These are phyloP conservation scores for Aspidiotus destructor DNA, from an alignment of 2,888 invertebrate species.

Conservation along the genomic window DNA sequence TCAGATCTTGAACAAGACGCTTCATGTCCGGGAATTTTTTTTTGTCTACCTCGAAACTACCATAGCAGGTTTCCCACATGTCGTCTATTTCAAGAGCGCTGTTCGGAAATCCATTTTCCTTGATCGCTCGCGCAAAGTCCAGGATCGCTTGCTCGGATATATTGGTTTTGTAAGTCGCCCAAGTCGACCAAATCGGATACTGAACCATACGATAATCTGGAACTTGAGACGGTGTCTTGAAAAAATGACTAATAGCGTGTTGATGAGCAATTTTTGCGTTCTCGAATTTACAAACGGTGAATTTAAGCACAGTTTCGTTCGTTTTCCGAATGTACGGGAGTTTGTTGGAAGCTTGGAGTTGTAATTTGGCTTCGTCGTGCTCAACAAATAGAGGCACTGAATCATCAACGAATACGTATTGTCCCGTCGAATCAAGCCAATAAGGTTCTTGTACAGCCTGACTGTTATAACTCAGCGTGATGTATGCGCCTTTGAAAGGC, in stretches of 20 bases:
- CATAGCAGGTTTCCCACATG: constrained; percentile 78
- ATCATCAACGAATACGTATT: constrained; percentile 54
- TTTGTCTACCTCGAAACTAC: constrained; percentile 56
- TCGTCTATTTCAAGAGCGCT: constrained; percentile 81
- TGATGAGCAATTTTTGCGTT: constrained; percentile 56
- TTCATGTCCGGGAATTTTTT: constrained; percentile 61
- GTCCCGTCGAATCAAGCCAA: constrained; percentile 63
- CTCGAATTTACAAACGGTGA: constrained; percentile 53
- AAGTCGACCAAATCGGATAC: constrained; percentile 81
- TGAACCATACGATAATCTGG: constrained; percentile 62
- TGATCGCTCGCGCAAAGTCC: constrained; percentile 58
- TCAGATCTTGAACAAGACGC: constrained; percentile 50
- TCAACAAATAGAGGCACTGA: constrained; percentile 57
- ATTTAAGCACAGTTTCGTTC: constrained; percentile 44
- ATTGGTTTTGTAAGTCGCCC: constrained; percentile 62
- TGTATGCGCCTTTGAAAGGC: constrained; percentile 48
- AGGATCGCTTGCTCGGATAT: constrained; percentile 56
- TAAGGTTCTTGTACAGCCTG: constrained; percentile 55
- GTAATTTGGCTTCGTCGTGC: constrained; percentile 39
- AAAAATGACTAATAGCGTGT: constrained; percentile 51
- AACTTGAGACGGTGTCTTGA: constrained; percentile 51
- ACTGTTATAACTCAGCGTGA: constrained; percentile 50
- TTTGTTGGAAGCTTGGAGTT: constrained; percentile 43
- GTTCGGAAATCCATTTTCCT: constrained; percentile 54
- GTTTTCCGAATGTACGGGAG: constrained; percentile 37